Conservation (phyloP, 2,888 invertebrate species). For the Phyto melanocephala region DNA sequence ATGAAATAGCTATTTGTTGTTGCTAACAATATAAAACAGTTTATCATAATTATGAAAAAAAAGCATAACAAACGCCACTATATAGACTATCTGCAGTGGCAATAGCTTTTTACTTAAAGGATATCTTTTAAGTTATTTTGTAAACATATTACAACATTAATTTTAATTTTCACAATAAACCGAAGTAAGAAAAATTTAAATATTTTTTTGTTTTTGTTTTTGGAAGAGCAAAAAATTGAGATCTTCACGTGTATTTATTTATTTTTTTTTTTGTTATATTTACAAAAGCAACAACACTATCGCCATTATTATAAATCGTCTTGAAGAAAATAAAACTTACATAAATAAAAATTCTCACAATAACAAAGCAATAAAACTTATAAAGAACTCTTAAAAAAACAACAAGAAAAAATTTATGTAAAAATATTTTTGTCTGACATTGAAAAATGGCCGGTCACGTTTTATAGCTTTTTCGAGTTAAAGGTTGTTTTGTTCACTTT, state of each 20-base stretch:
- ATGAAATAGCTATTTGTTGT: background rate
- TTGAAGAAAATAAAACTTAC: conserved; percentile 25
- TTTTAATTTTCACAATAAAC: conserved; percentile 22
- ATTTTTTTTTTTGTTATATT: background rate
- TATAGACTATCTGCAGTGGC: background rate
- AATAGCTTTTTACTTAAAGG: background rate
- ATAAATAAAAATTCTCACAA: conserved; percentile 50
- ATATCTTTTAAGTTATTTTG: conserved; percentile 39
- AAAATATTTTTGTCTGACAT: conserved; percentile 77
- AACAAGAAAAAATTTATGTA: conserved; percentile 45
- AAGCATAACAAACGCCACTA: background rate
- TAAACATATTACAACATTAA: conserved; percentile 53
- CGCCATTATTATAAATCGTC: conserved; percentile 37
- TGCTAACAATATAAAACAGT: conserved; percentile 19
- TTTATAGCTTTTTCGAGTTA: conserved; percentile 71
- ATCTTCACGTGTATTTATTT: conserved; percentile 39
- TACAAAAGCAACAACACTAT: conserved; percentile 35
- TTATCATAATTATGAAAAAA: conserved; percentile 37
- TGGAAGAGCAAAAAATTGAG: conserved; percentile 25
- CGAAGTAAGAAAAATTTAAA: conserved; percentile 33
- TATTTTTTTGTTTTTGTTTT: too few species aligned
- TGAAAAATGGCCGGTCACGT: conserved; percentile 79
- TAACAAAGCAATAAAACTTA: conserved; percentile 62
- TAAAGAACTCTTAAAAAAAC: conserved; percentile 45
- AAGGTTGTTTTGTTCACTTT: conserved; percentile 40